phyloP scores from a whole-genome alignment of 2,113 vertebrate genomes.

The Apeltes quadracus region DNA sequence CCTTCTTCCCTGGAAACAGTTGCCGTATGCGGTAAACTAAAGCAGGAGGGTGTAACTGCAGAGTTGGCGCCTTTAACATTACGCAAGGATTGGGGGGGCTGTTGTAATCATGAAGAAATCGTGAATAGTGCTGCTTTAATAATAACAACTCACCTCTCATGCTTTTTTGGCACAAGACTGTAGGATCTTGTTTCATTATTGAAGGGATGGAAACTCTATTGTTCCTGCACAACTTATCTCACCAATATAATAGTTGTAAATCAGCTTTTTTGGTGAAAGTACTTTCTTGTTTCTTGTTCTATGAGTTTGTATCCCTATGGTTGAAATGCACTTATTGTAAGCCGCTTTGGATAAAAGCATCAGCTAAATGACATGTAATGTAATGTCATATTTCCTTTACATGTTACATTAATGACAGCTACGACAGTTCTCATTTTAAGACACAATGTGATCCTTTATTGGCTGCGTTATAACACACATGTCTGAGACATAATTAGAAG shows the following conservation, averaged over 20 bases:
- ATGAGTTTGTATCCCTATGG: too few species aligned
- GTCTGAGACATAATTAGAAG: constrained; percentile 24
- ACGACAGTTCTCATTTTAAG: neutral
- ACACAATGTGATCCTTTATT: neutral
- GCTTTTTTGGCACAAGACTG: neutral
- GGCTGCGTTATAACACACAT: constrained; percentile 28
- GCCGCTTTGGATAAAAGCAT: too few species aligned
- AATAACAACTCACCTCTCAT: neutral
- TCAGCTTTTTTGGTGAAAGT: too few species aligned
- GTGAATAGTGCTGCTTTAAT: neutral
- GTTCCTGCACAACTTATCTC: neutral
- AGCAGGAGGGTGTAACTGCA: neutral
- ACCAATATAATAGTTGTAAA: too few species aligned
- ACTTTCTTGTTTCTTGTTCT: too few species aligned
- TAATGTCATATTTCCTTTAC: too few species aligned
- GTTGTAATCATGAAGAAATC: neutral
- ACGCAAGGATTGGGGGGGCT: neutral
- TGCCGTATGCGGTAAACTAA: neutral
- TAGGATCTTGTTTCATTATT: neutral
- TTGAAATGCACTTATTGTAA: too few species aligned
- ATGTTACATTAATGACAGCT: neutral
- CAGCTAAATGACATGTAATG: too few species aligned
- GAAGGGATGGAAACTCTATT: neutral
- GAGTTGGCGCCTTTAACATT: neutral
- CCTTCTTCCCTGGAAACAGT: neutral